Evolutionary conservation across 1,140 invertebrate species (phyloP), one percentile per base, ranked within the genome.

Genomic region (Hycleus phaleratus): DNA sequence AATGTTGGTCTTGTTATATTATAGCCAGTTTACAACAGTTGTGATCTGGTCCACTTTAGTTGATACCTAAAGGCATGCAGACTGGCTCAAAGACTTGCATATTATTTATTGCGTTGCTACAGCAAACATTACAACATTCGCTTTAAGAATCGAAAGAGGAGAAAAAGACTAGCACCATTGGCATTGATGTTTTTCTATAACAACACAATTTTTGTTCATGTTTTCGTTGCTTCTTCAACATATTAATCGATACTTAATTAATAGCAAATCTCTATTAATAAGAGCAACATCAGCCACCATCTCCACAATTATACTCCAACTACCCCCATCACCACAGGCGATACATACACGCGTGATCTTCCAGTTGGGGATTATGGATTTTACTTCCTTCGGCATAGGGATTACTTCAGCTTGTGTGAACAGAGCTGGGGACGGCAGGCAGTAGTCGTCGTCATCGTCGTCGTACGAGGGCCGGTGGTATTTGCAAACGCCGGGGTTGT

Each of bases 31-130:
- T 45, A 40, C 32, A 40, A 40, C 11, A 49, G 12, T 12, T 38
- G 46, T 52, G 38, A 49, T 25, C 25, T 67, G 68, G 67, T 24
- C 59, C 53, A 58, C 57, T 64, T 40, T 47, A 62, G 60, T 66
- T 67, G 69, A 71, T 69, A 72, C 71, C 71, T 73, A 69, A 67
- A 69, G 71, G 71, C 70, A 72, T 71, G 67, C 66, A 70, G 65
- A 59, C 61, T 60, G 62, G 64, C 70, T 71, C 69, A 73, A 73
- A 71, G 71, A 72, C 71, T 69, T 73, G 71, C 71, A 73, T 72
- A 73, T 73, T 73, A 73, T 73, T 73, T 73, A 73, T 73, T 73
- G 70, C 71, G 69, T 72, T 73, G 58, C 68, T 66, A 70, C 68
- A 60, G 66, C 70, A 73, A 73, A 73, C 71, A 72, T 70, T 72